phyloP scores from a whole-genome alignment of 2,888 invertebrate species.

The Agelastica alni region DNA sequence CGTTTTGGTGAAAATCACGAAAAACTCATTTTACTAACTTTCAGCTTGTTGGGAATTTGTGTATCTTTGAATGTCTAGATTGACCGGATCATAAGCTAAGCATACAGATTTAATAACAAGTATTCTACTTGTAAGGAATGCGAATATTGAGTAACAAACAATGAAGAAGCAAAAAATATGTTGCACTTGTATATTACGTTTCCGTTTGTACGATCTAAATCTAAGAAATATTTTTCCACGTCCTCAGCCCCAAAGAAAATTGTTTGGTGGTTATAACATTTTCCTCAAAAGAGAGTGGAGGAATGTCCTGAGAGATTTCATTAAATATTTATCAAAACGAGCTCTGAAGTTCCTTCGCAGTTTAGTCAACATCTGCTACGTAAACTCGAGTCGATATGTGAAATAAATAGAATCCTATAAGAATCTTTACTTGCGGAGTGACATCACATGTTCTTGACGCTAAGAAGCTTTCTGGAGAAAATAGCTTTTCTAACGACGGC shows the following conservation, averaged over 20 bases:
- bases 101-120: too few relatives aligned
- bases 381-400: constrained; percentile 26
- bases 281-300: background rate
- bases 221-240: background rate
- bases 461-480: constrained; percentile 32
- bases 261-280: constrained; percentile 3
- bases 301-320: constrained; percentile 12
- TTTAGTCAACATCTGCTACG: constrained; percentile 24
- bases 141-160: too few relatives aligned
- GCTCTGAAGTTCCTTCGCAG: constrained; percentile 18
- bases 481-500: constrained; percentile 33
- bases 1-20: too few relatives aligned
- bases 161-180: too few relatives aligned
- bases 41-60: too few relatives aligned
- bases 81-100: too few relatives aligned
- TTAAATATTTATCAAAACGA: constrained; percentile 25
- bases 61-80: too few relatives aligned
- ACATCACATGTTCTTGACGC: constrained; percentile 32
- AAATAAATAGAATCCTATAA: constrained; percentile 29
- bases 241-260: background rate
- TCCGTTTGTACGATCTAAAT: too few relatives aligned
- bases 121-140: too few relatives aligned
- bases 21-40: too few relatives aligned
- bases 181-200: too few relatives aligned
- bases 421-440: constrained; percentile 27